phyloP scores from a whole-genome alignment of 2,797 vertebrate species.

The Cuniculus paca region DNA sequence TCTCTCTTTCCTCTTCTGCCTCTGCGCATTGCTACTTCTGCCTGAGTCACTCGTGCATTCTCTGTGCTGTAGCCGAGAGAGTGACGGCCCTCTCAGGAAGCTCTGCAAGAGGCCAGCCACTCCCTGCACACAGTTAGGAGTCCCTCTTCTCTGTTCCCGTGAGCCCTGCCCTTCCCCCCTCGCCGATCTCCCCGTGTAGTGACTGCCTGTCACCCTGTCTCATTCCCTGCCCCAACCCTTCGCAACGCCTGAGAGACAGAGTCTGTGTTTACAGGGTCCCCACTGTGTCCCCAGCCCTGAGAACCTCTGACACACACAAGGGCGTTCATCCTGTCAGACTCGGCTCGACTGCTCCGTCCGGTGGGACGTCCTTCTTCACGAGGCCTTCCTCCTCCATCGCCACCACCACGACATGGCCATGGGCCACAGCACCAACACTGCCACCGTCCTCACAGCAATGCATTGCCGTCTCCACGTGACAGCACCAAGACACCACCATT shows the following conservation, averaged over 20 bases:
- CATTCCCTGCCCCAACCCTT: not conserved
- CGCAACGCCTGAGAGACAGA: not conserved
- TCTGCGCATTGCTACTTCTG: not conserved
- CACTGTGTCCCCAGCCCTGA: not conserved
- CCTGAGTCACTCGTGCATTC: not conserved
- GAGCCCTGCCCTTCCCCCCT: not conserved
- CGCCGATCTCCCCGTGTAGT: too few species aligned
- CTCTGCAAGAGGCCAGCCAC: not conserved
- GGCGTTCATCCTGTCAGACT: not conserved
- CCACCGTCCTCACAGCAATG: not conserved
- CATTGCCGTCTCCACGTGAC: not conserved
- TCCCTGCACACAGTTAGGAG: not conserved
- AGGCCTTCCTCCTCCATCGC: not conserved
- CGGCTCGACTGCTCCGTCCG: not conserved
- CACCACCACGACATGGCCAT: not conserved
- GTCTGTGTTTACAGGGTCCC: not conserved
- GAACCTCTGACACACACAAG: not conserved
- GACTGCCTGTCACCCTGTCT: not conserved
- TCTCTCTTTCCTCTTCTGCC: not conserved
- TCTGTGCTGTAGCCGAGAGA: not conserved
- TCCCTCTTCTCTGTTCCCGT: not conserved
- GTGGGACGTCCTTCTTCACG: not conserved
- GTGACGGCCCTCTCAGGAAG: not conserved
- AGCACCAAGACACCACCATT: not conserved
- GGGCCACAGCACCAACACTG: not conserved